Conservation (phyloP, 2,888 invertebrate species). For the Eupithecia insigniata region DNA sequence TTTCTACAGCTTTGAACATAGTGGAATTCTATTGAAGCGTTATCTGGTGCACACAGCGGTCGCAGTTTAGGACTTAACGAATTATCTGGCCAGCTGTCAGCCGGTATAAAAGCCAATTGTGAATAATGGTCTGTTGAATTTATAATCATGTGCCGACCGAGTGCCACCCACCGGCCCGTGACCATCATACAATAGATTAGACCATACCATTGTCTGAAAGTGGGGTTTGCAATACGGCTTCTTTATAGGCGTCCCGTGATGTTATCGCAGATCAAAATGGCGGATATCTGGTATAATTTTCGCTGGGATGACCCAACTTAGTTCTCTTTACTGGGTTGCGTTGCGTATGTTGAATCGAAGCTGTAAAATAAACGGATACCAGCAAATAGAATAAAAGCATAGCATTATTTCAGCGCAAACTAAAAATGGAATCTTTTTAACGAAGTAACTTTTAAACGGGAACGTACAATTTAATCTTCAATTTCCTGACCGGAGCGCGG, state of each 20-base stretch:
- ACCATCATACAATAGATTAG: conserved; percentile 43
- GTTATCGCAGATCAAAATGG: conserved; percentile 26
- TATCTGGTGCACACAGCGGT: conserved; percentile 76
- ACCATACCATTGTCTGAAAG: conserved; percentile 44
- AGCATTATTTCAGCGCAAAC: not conserved
- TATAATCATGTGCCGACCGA: conserved; percentile 47
- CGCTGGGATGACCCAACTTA: not conserved
- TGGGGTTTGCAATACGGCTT: conserved; percentile 42
- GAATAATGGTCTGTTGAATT: conserved; percentile 65
- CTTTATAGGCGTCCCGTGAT: conserved; percentile 37
- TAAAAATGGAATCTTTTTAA: conserved; percentile 18
- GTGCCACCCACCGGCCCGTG: conserved; percentile 36
- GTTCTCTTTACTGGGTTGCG: not conserved
- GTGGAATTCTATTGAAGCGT: conserved; percentile 70
- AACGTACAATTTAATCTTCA: conserved; percentile 43
- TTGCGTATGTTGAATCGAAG: not conserved
- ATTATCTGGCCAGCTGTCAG: conserved; percentile 74
- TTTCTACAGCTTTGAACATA: conserved; percentile 56
- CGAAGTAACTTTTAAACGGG: conserved; percentile 32
- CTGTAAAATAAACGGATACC: not conserved
- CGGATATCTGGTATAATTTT: conserved; percentile 25
- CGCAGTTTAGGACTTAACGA: conserved; percentile 78
- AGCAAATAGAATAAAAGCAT: not conserved
- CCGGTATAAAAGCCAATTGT: conserved; percentile 74
- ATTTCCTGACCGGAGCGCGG: conserved; percentile 42